phyloP scores from a whole-genome alignment of 2,797 vertebrate genomes.

The Schizothorax lantsangensis region DNA sequence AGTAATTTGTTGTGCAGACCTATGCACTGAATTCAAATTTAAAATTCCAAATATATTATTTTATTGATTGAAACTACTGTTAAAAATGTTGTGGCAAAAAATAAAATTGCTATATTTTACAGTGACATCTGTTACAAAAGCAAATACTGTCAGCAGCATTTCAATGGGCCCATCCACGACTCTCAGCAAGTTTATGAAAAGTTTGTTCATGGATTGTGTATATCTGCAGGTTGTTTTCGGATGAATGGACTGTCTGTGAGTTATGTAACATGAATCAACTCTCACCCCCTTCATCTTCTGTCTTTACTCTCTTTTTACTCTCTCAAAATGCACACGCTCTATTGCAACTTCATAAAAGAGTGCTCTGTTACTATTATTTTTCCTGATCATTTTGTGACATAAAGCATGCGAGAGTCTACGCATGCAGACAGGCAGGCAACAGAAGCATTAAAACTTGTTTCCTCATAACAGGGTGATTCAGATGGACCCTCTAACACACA shows the following conservation, averaged over 20 bases:
- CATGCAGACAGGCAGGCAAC: neutral
- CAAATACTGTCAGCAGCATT: neutral
- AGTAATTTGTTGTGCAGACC: no score
- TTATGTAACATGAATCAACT: slow-evolving; percentile 65
- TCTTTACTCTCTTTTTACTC: slow-evolving; percentile 52
- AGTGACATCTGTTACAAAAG: neutral
- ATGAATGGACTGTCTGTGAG: slow-evolving; percentile 52
- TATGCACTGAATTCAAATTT: neutral
- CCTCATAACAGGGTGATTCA: neutral
- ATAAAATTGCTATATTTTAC: neutral
- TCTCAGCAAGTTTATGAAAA: slow-evolving; percentile 57
- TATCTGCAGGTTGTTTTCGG: slow-evolving; percentile 60
- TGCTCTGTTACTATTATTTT: neutral
- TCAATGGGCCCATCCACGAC: neutral
- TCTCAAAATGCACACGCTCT: neutral
- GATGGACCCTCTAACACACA: neutral
- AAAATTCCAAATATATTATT: neutral
- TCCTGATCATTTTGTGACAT: neutral
- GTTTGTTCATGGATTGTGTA: slow-evolving; percentile 69
- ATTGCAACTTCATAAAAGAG: neutral
- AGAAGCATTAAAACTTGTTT: neutral
- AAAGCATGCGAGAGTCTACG: neutral
- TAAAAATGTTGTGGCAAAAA: neutral
- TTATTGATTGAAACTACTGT: neutral
- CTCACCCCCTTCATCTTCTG: slow-evolving; percentile 32